Percentiles rank a stretch among this genome's conserved stretches.
Conservation (phyloP, 1,140 invertebrate genomes). For the Vanessa atalanta region DNA sequence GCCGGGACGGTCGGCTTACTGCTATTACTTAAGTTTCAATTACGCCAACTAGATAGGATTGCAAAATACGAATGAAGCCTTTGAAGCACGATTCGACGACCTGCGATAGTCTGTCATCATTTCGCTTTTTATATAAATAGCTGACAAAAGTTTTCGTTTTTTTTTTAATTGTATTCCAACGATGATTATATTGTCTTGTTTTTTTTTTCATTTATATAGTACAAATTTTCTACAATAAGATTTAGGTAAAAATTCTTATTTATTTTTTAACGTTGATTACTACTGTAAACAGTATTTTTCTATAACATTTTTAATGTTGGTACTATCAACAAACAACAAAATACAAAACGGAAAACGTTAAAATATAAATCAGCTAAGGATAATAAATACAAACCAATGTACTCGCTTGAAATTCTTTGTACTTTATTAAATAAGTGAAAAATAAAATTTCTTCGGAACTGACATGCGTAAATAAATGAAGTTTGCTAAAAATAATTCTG, state of each 20-base stretch:
- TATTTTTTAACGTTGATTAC: neutral
- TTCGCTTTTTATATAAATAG: slow-evolving; percentile 14
- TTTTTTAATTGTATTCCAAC: neutral
- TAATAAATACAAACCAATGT: slow-evolving; percentile 25
- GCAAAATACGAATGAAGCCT: slow-evolving; percentile 39
- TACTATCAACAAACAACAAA: neutral
- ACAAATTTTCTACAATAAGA: no score
- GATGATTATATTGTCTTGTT: no score
- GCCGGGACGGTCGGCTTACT: slow-evolving; percentile 26
- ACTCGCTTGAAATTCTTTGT: slow-evolving; percentile 34
- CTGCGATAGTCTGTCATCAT: slow-evolving; percentile 27
- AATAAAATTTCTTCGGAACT: slow-evolving; percentile 36
- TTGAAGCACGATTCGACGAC: slow-evolving; percentile 33
- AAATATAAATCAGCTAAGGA: slow-evolving; percentile 14
- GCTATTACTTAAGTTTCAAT: slow-evolving; percentile 36
- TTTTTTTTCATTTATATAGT: no score
- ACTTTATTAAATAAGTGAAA: slow-evolving; percentile 42
- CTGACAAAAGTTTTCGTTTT: neutral
- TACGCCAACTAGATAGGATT: slow-evolving; percentile 37
- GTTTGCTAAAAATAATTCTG: slow-evolving; percentile 45
- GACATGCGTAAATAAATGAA: slow-evolving; percentile 45
- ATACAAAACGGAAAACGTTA: neutral
- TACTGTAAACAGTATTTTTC: neutral
- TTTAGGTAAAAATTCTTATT: neutral
- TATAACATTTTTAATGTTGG: neutral